phyloP scores from a whole-genome alignment of 1,140 invertebrate genomes.

The Callitettix versicolor region DNA sequence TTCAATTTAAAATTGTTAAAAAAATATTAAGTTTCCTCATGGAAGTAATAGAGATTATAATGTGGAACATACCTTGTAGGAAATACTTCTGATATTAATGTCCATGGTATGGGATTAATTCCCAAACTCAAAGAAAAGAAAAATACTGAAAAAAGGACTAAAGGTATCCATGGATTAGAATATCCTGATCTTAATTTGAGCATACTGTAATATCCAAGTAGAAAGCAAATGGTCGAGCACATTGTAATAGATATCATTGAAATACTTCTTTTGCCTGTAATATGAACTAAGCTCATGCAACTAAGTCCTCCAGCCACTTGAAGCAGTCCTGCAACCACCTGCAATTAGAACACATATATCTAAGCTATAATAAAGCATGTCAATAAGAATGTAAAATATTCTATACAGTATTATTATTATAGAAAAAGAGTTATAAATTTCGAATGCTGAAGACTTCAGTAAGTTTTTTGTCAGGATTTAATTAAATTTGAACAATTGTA shows the following conservation, averaged over 20 bases:
- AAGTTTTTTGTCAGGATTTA: too few species aligned
- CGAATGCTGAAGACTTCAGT: too few species aligned
- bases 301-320: constrained; percentile 14
- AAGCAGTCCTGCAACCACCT: constrained; percentile 4
- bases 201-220: constrained; percentile 19
- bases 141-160: constrained; percentile 18
- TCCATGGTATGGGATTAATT: constrained; percentile 26
- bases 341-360: too few species aligned
- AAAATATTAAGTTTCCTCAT: too few species aligned
- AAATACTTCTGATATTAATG: constrained; percentile 27
- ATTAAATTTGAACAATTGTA: too few species aligned
- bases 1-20: too few species aligned
- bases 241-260: constrained; percentile 29
- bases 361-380: too few species aligned
- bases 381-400: too few species aligned
- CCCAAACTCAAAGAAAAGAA: constrained; percentile 24
- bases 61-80: constrained; percentile 25
- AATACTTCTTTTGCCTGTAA: constrained; percentile 33
- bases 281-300: constrained; percentile 18
- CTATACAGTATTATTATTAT: too few species aligned
- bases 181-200: neutral
- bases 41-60: too few species aligned
- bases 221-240: constrained; percentile 20
- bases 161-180: constrained; percentile 18
- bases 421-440: too few species aligned